A percentile compares a stretch with the other conserved stretches of the same genome.
Evolutionary conservation across 1,140 invertebrate species (phyloP).

Genomic region (Epicauta chinensis): DNA sequence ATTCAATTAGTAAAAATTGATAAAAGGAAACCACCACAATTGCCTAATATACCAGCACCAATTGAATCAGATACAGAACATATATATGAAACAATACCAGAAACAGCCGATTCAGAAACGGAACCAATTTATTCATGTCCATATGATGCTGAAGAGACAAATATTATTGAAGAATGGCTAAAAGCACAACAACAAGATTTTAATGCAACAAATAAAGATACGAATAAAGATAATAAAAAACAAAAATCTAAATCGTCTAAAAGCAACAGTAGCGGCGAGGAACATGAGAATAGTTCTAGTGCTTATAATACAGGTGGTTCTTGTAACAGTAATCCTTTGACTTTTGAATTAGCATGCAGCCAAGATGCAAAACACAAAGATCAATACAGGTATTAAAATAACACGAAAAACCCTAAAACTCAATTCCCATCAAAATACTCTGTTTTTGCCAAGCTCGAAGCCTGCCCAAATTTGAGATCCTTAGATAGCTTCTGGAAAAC

Average conservation of each 20-base stretch:
- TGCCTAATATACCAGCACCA: conserved; percentile 31
- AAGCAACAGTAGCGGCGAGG: conserved; percentile 50
- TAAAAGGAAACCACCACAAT: conserved; percentile 31
- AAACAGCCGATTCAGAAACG: conserved; percentile 49
- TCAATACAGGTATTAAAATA: conserved; percentile 22
- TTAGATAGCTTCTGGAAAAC: too few relatives aligned
- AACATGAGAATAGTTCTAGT: conserved; percentile 60
- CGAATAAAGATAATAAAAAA: conserved; percentile 27
- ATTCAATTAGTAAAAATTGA: conserved; percentile 36
- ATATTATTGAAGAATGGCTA: conserved; percentile 37
- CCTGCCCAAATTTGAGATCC: too few relatives aligned
- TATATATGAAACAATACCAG: conserved; percentile 64
- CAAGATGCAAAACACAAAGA: conserved; percentile 46
- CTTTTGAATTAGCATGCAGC: conserved; percentile 51
- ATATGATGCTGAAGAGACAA: conserved; percentile 49
- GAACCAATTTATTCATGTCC: conserved; percentile 62
- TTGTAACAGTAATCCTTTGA: conserved; percentile 64
- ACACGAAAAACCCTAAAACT: too few relatives aligned
- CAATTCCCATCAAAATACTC: too few relatives aligned
- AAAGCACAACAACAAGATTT: conserved; percentile 40
- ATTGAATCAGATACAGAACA: conserved; percentile 50
- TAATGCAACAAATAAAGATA: conserved; percentile 27
- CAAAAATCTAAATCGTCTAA: conserved; percentile 40
- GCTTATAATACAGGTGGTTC: conserved; percentile 74
- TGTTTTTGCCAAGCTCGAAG: too few relatives aligned